These are phyloP conservation scores for Prionailurus bengalensis DNA, from an alignment of 2,113 vertebrate genomes.

Conservation along the genomic window DNA sequence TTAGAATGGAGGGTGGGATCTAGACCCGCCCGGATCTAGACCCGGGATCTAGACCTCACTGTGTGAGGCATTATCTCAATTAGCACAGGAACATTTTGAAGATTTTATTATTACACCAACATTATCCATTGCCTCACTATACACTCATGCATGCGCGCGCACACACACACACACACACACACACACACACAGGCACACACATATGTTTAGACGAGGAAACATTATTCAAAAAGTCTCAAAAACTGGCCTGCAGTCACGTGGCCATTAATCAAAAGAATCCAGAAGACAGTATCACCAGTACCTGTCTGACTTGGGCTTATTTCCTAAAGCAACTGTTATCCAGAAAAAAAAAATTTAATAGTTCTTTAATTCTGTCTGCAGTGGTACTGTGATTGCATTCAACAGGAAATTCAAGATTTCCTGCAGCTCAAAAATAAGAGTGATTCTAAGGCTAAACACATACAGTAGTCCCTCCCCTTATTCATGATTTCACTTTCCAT, in stretches of 20 bases:
- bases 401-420: not conserved
- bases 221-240: slow-evolving; percentile 2
- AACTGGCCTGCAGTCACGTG: not conserved
- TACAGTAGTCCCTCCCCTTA: not conserved
- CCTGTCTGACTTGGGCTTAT: not conserved
- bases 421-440: not conserved
- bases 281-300: not conserved
- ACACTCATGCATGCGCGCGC: not conserved
- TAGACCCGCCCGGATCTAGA: no score
- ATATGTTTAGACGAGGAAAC: slow-evolving; percentile 13
- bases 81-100: not conserved
- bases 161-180: not conserved
- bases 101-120: not conserved
- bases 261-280: not conserved
- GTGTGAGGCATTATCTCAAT: not conserved
- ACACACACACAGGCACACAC: not conserved
- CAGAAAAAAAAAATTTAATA: not conserved
- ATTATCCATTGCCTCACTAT: not conserved
- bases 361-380: not conserved
- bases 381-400: not conserved
- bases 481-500: not conserved
- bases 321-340: not conserved
- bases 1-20: not conserved
- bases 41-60: no score
- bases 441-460: not conserved